Percentiles rank a stretch among this genome's conserved stretches.
Evolutionary conservation across 2,888 invertebrate species (phyloP).

Genomic region (Drosophila sordidapex): DNA sequence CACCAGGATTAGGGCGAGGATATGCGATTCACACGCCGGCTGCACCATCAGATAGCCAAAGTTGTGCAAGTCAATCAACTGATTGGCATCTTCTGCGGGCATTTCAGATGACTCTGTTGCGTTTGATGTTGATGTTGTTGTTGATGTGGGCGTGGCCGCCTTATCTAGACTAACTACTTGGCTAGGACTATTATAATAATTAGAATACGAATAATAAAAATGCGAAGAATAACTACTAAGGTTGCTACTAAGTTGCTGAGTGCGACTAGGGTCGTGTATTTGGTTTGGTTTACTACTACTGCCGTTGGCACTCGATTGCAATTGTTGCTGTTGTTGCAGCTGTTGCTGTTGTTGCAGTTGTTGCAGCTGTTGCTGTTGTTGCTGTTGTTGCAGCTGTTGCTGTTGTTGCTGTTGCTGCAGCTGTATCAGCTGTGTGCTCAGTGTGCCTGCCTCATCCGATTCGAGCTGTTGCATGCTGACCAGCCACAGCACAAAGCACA

Average conservation of each 20-base stretch:
- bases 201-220: slow-evolving; percentile 28
- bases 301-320: slow-evolving; percentile 62
- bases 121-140: neutral
- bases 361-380: slow-evolving; percentile 21
- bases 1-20: slow-evolving; percentile 87
- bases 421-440: slow-evolving; percentile 10
- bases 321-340: slow-evolving; percentile 23
- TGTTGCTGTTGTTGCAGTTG: slow-evolving; percentile 37
- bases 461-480: slow-evolving; percentile 82
- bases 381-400: slow-evolving; percentile 22
- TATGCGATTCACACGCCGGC: slow-evolving; percentile 85
- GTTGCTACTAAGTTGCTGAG: slow-evolving; percentile 53
- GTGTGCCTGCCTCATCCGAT: slow-evolving; percentile 54
- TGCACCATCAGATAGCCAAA: slow-evolving; percentile 88
- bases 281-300: slow-evolving; percentile 66
- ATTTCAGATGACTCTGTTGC: neutral
- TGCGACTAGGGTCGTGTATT: slow-evolving; percentile 74
- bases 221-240: slow-evolving; percentile 45
- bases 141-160: slow-evolving; percentile 38
- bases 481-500: slow-evolving; percentile 84
- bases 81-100: slow-evolving; percentile 51
- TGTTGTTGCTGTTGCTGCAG: neutral
- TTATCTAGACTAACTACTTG: slow-evolving; percentile 58
- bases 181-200: slow-evolving; percentile 51
- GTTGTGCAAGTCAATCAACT: slow-evolving; percentile 87